Evolutionary conservation across 2,113 vertebrate genomes (phyloP).

Genomic region (Edolisoma coerulescens): DNA sequence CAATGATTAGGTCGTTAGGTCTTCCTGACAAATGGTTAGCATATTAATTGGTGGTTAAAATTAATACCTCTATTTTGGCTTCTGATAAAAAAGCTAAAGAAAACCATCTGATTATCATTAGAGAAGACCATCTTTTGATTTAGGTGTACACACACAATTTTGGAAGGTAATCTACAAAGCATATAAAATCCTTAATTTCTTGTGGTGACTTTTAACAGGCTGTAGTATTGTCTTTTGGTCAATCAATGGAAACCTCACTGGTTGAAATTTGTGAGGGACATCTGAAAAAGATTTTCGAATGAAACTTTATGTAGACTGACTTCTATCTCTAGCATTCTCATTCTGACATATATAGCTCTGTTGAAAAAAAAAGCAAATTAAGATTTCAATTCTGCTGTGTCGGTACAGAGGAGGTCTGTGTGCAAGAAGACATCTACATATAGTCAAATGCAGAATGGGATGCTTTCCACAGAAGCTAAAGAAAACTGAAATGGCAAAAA

Average conservation of each 20-base stretch:
- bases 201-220: neutral
- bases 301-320: neutral
- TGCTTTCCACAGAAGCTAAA: neutral
- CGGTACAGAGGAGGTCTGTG: neutral
- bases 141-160: neutral
- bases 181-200: neutral
- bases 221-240: neutral
- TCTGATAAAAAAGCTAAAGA: slow-evolving; percentile 7
- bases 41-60: slow-evolving; percentile 53
- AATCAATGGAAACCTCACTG: neutral
- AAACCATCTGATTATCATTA: neutral
- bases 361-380: neutral
- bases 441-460: neutral
- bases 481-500: neutral
- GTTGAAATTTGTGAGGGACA: neutral
- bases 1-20: slow-evolving; percentile 57
- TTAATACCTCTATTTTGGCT: slow-evolving; percentile 55
- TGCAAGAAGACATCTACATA: neutral
- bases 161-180: neutral
- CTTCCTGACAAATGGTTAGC: slow-evolving; percentile 49
- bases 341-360: neutral
- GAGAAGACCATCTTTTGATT: neutral
- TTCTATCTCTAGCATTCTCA: neutral
- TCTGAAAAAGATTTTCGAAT: neutral
- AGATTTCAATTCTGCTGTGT: neutral